Evolutionary conservation across 2,797 vertebrate genomes (phyloP).

Genomic region (Betta splendens): DNA sequence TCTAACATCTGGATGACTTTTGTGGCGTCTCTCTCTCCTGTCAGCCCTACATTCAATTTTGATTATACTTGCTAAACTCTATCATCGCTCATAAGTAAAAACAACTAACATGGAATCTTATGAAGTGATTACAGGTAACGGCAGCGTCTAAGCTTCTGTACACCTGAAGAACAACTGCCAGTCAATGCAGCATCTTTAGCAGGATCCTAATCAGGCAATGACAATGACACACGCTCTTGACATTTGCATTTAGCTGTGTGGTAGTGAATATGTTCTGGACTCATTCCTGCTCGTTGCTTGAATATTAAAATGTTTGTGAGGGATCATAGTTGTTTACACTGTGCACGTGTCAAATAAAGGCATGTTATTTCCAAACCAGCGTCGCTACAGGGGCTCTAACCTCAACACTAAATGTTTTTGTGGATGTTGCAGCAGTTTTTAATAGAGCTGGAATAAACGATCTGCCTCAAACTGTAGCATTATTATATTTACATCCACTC

Average conservation of each 20-base stretch:
- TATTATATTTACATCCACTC: conserved; percentile 14
- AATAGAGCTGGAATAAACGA: conserved; percentile 15
- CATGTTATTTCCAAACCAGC: not conserved
- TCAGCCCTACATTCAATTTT: conserved; percentile 65
- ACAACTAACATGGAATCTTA: conserved; percentile 15
- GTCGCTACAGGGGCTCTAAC: conserved; percentile 13
- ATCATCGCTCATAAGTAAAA: conserved; percentile 25
- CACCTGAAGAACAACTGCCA: conserved; percentile 34
- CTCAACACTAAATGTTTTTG: not conserved
- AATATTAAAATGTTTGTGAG: conserved; percentile 9
- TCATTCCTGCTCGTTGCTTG: conserved; percentile 6
- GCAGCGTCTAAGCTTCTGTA: conserved; percentile 23
- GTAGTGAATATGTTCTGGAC: conserved; percentile 12
- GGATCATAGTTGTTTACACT: conserved; percentile 29
- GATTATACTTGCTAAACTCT: conserved; percentile 55
- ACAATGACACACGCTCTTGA: conserved; percentile 17
- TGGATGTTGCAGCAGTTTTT: conserved; percentile 48
- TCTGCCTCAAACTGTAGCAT: conserved; percentile 10
- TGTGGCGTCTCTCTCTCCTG: conserved; percentile 25
- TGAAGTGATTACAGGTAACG: conserved; percentile 26
- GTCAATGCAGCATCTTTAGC: conserved; percentile 37
- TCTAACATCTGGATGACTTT: conserved; percentile 37
- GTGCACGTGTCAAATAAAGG: conserved; percentile 48
- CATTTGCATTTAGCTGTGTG: conserved; percentile 1
- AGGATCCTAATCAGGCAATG: conserved; percentile 32